These are phyloP conservation scores for Diplazon laetatorius DNA, from an alignment of 2,888 invertebrate genomes.

Conservation along the genomic window DNA sequence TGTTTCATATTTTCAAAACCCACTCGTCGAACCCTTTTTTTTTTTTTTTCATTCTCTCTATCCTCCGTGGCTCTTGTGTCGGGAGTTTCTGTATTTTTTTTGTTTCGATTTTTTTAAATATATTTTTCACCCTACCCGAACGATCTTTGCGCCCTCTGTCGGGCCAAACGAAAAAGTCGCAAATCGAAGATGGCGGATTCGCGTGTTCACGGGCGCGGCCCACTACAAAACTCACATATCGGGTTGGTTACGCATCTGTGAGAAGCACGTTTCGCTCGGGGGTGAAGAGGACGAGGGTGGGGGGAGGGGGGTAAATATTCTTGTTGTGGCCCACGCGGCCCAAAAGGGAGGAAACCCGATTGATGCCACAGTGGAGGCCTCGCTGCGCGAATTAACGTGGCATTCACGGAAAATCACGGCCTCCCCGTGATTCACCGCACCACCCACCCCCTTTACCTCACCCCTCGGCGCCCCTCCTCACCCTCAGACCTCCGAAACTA, in stretches of 20 bases:
- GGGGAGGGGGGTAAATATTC: too few relatives aligned
- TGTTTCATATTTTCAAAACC: constrained; percentile 73
- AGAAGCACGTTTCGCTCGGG: constrained; percentile 58
- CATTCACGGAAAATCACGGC: constrained; percentile 73
- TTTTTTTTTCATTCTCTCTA: constrained; percentile 23
- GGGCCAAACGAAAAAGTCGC: not conserved
- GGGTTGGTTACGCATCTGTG: constrained; percentile 14
- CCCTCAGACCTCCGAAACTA: not conserved
- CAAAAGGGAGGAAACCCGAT: constrained; percentile 38
- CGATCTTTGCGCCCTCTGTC: constrained; percentile 4
- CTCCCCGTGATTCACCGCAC: constrained; percentile 1
- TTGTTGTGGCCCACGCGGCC: constrained; percentile 48
- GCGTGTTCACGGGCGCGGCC: constrained; percentile 5
- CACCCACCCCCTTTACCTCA: not conserved
- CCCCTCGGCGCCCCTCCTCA: not conserved
- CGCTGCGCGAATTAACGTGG: constrained; percentile 73
- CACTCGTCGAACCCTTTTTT: constrained; percentile 58
- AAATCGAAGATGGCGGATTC: constrained; percentile 30
- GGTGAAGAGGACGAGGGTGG: too few relatives aligned
- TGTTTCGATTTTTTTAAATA: constrained; percentile 16
- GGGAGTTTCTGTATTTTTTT: constrained; percentile 16
- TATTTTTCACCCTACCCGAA: not conserved
- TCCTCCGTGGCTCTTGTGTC: constrained; percentile 32
- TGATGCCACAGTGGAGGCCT: constrained; percentile 49
- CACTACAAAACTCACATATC: constrained; percentile 9